These are phyloP conservation scores for Cyprinus carpio DNA, from an alignment of 2,113 vertebrate genomes.

Conservation along the genomic window DNA sequence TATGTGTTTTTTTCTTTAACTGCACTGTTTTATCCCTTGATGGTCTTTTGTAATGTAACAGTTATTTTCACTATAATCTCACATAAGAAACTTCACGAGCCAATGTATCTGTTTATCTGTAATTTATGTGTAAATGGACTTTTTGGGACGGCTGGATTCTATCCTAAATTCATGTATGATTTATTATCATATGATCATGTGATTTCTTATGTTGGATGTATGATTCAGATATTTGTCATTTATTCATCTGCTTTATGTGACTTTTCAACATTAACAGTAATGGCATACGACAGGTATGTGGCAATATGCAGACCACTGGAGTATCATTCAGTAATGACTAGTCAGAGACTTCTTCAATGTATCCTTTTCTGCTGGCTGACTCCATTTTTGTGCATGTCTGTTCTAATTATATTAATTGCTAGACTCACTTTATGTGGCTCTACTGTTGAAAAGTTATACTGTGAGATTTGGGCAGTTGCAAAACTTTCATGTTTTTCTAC, in stretches of 20 bases:
- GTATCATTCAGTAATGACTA: conserved; percentile 56
- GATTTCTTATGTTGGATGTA: conserved; percentile 52
- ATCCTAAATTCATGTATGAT: conserved; percentile 57
- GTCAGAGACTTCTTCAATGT: conserved; percentile 34
- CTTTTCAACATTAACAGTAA: conserved; percentile 49
- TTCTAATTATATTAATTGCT: conserved; percentile 25
- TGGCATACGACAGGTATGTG: conserved; percentile 57
- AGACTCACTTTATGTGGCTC: conserved; percentile 46
- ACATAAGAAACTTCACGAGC: conserved; percentile 51
- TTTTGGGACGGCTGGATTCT: conserved; percentile 64
- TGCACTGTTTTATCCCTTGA: conserved; percentile 40
- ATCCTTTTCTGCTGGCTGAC: conserved; percentile 48
- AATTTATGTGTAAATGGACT: conserved; percentile 64
- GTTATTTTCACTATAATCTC: conserved; percentile 36
- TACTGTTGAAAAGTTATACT: conserved; percentile 53
- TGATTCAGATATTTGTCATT: conserved; percentile 56
- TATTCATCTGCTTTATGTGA: conserved; percentile 55
- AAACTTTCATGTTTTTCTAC: conserved; percentile 53
- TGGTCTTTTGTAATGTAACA: conserved; percentile 51
- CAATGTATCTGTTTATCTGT: conserved; percentile 66
- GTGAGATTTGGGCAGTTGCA: conserved; percentile 54
- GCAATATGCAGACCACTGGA: conserved; percentile 56
- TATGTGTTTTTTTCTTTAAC: conserved; percentile 46
- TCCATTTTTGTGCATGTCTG: conserved; percentile 32
- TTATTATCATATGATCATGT: conserved; percentile 33